Base-by-base conservation (phyloP, 2,113 vertebrate genomes). In the Pyxicephalus adspersus region DNA sequence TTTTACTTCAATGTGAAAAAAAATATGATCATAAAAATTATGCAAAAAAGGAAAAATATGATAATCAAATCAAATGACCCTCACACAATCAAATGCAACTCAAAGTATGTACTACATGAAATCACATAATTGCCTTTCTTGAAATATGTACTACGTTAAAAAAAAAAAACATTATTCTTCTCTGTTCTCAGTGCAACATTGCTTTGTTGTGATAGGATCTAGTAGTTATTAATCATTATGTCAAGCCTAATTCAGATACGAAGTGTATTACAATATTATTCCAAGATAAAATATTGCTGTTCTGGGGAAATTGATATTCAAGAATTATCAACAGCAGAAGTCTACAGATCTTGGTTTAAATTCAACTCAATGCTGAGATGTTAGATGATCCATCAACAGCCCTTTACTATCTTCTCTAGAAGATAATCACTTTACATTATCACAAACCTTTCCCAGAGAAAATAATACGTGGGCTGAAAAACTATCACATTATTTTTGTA, bases 211-310 rank as follows among this genome's bases (percentile, higher is more conserved):
- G n/a, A 67, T 26, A 29, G 3, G n/a, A 51, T 8, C 5, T 57
- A 31, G 31, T 80, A 52, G 65, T 26, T 79, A 70, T 79, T 79
- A 61, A 63, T 80, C 55, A 71, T 61, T 60, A n/a, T 80, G 77
- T 52, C 65, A 71, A 29, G 19, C 20, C 23, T 19, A 22, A 29
- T 71, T 71, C 66, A 58, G 34, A 80, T 70, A 80, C 50, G 29
- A 61, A 58, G 22, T 29, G 28, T 51, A 9, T 18, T 79, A 57
- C 54, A 68, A 67, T 68, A 25, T 13, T 66, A 23, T 55, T 28
- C 23, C 29, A 64, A 58, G 64, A 78, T 58, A 31, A 58, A 26
- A 68, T 16, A 77, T 67, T 55, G 70, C 22, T 57, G 63, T 51
- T 54, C 61, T 22, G 2, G 18, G 4, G 9, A 28, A 68, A 19